Percentiles rank a stretch among this genome's conserved stretches.
Evolutionary conservation across 2,888 invertebrate genomes (phyloP).

Genomic region (Metallyticus violacea): DNA sequence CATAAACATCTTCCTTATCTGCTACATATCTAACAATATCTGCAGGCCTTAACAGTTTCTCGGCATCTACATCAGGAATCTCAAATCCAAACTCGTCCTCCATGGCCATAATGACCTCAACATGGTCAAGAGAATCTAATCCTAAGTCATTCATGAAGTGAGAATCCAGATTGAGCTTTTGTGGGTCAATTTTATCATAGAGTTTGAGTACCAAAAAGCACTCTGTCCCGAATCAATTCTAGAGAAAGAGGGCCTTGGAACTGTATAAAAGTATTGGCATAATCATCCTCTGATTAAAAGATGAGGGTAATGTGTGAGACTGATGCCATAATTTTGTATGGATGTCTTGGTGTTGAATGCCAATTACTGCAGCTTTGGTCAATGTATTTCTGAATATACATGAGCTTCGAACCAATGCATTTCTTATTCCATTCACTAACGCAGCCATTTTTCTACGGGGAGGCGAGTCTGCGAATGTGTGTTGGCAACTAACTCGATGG

Average conservation of each 20-base stretch:
- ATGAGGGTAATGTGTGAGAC: conserved; percentile 31
- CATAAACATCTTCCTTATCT: conserved; percentile 90
- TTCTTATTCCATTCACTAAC: conserved; percentile 27
- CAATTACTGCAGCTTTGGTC: conserved; percentile 24
- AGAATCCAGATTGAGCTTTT: conserved; percentile 84
- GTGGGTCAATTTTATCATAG: conserved; percentile 94
- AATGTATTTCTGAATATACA: conserved; percentile 26
- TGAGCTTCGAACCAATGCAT: conserved; percentile 28
- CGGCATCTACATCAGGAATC: conserved; percentile 96
- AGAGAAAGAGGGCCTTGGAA: conserved; percentile 71
- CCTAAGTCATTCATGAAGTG: conserved; percentile 98
- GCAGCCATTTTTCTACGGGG: conserved; percentile 29
- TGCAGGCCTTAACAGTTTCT: conserved; percentile 82
- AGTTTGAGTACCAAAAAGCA: conserved; percentile 92
- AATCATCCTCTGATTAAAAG: conserved; percentile 43
- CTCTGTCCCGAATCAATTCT: conserved; percentile 82
- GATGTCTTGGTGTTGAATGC: conserved; percentile 27
- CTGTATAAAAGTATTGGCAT: conserved; percentile 55
- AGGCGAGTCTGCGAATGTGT: neutral
- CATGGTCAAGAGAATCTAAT: conserved; percentile 96
- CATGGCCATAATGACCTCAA: conserved; percentile 99
- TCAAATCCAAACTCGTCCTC: conserved; percentile 99
- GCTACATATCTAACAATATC: conserved; percentile 94
- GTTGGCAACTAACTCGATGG: no score
- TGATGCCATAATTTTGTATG: conserved; percentile 28